phyloP scores from a whole-genome alignment of 2,888 invertebrate genomes.

The Acronicta psi region DNA sequence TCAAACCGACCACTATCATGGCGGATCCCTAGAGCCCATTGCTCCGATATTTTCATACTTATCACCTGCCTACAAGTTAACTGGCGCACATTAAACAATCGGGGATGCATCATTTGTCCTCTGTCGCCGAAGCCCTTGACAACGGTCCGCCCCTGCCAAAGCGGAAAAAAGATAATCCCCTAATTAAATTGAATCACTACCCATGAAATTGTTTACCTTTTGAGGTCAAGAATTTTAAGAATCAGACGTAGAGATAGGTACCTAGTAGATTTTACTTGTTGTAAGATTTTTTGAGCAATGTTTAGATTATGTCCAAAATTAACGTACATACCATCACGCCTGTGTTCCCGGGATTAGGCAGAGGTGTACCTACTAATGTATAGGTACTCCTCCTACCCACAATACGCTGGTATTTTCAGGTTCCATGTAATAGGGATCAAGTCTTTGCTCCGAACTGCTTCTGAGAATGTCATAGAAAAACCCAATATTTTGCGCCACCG shows the following conservation, averaged over 20 bases:
- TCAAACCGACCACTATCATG: neutral
- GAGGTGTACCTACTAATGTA: too few relatives aligned
- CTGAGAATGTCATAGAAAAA: too few relatives aligned
- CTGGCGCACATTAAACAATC: constrained; percentile 60
- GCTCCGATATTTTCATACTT: constrained; percentile 35
- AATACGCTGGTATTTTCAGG: too few relatives aligned
- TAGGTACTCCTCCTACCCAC: too few relatives aligned
- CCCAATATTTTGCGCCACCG: too few relatives aligned
- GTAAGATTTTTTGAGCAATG: neutral
- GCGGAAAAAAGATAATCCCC: constrained; percentile 83
- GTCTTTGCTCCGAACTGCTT: too few relatives aligned
- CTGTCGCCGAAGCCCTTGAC: constrained; percentile 78
- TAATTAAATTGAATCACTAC: constrained; percentile 85
- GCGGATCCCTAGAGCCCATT: constrained; percentile 1
- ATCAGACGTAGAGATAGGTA: constrained; percentile 46
- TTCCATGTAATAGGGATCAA: too few relatives aligned
- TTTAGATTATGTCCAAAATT: too few relatives aligned
- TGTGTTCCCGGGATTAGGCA: too few relatives aligned
- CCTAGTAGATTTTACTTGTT: neutral
- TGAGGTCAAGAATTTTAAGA: constrained; percentile 71
- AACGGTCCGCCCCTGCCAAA: constrained; percentile 75
- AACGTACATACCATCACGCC: too few relatives aligned
- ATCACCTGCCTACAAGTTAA: constrained; percentile 52
- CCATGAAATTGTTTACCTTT: constrained; percentile 87
- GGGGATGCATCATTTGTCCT: constrained; percentile 82